A percentile compares a stretch with the other conserved stretches of the same genome.
Conservation (phyloP, 2,888 invertebrate genomes). For the Kuschelorhynchus macadamiae region DNA sequence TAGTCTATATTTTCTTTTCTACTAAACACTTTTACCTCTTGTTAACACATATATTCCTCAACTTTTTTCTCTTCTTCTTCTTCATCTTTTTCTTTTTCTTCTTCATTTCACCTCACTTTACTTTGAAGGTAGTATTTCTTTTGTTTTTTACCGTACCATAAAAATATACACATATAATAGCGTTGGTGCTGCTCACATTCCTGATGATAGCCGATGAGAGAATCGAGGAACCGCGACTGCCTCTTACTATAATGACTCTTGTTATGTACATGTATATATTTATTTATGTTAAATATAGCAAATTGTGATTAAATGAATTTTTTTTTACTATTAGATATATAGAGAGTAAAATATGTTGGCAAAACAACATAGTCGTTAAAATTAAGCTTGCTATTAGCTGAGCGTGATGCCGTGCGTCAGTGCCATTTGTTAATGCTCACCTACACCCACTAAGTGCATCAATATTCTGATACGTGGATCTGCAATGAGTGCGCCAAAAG, state of each 20-base stretch:
- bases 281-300: conserved; percentile 20
- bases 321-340: too few relatives aligned
- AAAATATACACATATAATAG: conserved; percentile 1
- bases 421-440: too few relatives aligned
- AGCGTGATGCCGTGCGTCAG: too few relatives aligned
- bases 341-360: too few relatives aligned
- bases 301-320: conserved; percentile 22
- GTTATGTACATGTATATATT: conserved; percentile 24
- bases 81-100: neutral
- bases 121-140: neutral
- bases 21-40: neutral
- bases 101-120: neutral
- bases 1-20: conserved; percentile 7
- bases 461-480: too few relatives aligned
- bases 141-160: neutral
- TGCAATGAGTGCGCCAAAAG: too few relatives aligned
- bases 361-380: too few relatives aligned
- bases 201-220: conserved; percentile 14
- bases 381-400: too few relatives aligned
- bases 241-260: conserved; percentile 21
- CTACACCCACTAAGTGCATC: too few relatives aligned
- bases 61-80: neutral
- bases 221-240: conserved; percentile 33
- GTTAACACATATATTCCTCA: neutral
- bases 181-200: neutral